phyloP scores from a whole-genome alignment of 2,797 vertebrate species.

The Nothura maculosa region DNA sequence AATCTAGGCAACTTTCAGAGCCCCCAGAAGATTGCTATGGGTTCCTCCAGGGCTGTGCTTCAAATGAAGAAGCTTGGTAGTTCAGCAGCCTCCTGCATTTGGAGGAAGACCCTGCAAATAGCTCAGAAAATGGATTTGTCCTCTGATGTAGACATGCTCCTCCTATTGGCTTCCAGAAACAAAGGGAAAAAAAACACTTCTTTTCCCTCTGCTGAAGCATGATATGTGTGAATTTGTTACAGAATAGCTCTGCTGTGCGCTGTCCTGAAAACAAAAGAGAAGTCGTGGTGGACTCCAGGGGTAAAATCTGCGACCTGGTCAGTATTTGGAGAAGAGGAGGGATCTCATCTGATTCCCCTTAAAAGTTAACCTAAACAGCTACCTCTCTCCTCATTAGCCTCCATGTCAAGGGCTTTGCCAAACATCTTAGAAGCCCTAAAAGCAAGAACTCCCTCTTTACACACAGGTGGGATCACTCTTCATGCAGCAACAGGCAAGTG shows the following conservation, averaged over 20 bases:
- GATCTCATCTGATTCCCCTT: not conserved
- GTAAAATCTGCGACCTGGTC: not conserved
- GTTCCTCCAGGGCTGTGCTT: not conserved
- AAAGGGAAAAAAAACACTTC: not conserved
- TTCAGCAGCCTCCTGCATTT: not conserved
- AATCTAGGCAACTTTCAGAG: not conserved
- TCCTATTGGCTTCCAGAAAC: not conserved
- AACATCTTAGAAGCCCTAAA: not conserved
- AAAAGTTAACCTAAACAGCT: not conserved
- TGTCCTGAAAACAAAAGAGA: not conserved
- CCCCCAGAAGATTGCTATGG: not conserved
- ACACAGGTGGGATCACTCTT: not conserved
- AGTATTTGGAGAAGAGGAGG: accelerated
- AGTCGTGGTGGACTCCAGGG: not conserved
- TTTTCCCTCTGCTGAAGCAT: not conserved
- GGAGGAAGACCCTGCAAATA: not conserved
- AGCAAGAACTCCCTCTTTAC: accelerated
- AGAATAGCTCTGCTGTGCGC: not conserved
- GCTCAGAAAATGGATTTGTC: not conserved
- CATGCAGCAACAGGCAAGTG: not conserved
- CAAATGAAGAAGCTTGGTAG: not conserved
- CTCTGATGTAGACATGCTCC: not conserved
- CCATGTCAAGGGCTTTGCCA: not conserved
- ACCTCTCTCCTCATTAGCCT: not conserved
- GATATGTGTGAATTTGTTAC: not conserved